Evolutionary conservation across 2,797 vertebrate genomes (phyloP).

Genomic region (Oryzias sinensis): DNA sequence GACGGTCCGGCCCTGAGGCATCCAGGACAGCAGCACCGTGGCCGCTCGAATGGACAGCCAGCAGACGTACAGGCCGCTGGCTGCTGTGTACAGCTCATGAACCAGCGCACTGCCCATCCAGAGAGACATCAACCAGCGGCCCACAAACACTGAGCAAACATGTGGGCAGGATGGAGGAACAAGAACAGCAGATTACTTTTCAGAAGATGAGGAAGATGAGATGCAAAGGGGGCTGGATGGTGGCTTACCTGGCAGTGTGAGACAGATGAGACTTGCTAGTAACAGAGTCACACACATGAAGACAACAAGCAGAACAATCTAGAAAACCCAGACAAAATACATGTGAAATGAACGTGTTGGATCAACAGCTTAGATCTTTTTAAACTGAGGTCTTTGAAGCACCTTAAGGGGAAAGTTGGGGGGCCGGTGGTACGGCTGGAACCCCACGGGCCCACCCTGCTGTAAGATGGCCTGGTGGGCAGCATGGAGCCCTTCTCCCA

Average conservation of each 20-base stretch:
- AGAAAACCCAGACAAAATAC: conserved; percentile 70
- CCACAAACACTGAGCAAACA: conserved; percentile 83
- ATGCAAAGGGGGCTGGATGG: neutral
- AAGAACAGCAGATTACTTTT: fast-evolving
- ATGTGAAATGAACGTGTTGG: neutral
- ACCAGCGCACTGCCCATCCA: conserved; percentile 95
- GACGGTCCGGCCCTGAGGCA: conserved; percentile 91
- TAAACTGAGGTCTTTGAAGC: conserved; percentile 1
- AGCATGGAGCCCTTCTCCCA: conserved; percentile 92
- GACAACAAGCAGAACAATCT: conserved; percentile 87
- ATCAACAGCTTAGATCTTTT: neutral
- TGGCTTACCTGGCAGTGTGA: conserved; percentile 87
- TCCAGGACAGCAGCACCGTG: conserved; percentile 93
- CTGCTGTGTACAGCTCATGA: conserved; percentile 96
- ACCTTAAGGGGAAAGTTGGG: conserved; percentile 92
- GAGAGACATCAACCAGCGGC: conserved; percentile 97
- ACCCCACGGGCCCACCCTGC: conserved; percentile 91
- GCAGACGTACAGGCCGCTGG: conserved; percentile 94
- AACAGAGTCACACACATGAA: conserved; percentile 94
- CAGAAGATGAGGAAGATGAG: neutral
- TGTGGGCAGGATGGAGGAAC: neutral
- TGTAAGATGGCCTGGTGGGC: conserved; percentile 96
- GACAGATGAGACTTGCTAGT: conserved; percentile 92
- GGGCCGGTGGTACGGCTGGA: conserved; percentile 93
- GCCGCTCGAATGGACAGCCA: conserved; percentile 91